Evolutionary conservation across 2,888 invertebrate genomes (phyloP).

Genomic region (Cheiracanthium punctorium): DNA sequence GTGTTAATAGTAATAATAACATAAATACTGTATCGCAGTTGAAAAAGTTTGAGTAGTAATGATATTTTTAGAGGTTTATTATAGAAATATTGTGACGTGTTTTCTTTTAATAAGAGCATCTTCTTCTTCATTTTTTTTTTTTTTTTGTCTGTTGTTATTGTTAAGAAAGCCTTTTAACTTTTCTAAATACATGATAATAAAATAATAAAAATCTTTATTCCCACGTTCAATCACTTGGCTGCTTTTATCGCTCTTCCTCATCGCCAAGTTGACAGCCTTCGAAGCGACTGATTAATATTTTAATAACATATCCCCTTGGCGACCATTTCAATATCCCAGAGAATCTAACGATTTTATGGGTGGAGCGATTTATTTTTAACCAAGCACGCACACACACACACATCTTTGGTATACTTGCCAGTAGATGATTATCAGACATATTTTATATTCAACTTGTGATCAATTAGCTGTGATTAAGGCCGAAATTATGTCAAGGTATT

Average conservation of each 20-base stretch:
- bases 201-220: background rate
- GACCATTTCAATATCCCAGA: background rate
- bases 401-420: constrained; percentile 10
- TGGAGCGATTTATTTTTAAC: constrained; percentile 24
- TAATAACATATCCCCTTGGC: background rate
- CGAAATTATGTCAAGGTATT: constrained; percentile 52
- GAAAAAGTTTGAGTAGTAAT: no score
- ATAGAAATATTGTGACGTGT: no score
- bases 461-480: constrained; percentile 43
- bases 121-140: no score
- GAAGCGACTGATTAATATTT: background rate
- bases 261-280: constrained; percentile 1
- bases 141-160: no score
- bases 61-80: no score
- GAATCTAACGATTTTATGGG: constrained; percentile 25
- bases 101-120: no score
- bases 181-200: no score
- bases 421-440: constrained; percentile 30
- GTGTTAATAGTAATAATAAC: no score
- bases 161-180: no score
- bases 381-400: no score
- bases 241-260: background rate
- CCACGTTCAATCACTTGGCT: constrained; percentile 23
- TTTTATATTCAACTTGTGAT: constrained; percentile 37
- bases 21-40: no score